These are phyloP conservation scores for Trypoxylus dichotomus DNA, from an alignment of 1,140 invertebrate genomes.

Conservation along the genomic window DNA sequence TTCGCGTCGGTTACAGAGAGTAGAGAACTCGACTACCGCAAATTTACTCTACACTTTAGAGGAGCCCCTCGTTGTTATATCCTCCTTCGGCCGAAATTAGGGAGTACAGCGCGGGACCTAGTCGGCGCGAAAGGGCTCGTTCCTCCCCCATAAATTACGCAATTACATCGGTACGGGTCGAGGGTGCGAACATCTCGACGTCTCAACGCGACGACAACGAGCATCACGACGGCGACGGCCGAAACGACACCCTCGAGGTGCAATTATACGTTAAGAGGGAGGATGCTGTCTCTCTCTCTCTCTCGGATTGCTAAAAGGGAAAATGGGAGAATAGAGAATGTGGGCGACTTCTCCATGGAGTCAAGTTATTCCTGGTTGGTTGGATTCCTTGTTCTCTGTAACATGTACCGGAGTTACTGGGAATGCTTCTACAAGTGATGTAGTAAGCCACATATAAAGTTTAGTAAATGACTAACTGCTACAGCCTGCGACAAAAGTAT, in stretches of 20 bases:
- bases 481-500: too few relatives aligned
- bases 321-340: too few relatives aligned
- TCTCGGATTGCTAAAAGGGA: too few relatives aligned
- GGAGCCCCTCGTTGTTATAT: background rate
- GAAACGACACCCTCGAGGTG: slow-evolving; percentile 48
- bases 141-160: slow-evolving; percentile 47
- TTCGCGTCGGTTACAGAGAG: background rate
- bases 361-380: too few relatives aligned
- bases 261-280: slow-evolving; percentile 40
- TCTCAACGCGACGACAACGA: slow-evolving; percentile 26
- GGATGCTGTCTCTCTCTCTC: background rate
- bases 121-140: background rate
- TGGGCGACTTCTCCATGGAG: too few relatives aligned
- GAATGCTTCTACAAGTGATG: too few relatives aligned
- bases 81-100: slow-evolving; percentile 4
- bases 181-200: slow-evolving; percentile 46
- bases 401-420: too few relatives aligned
- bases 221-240: background rate
- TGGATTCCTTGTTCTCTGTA: too few relatives aligned
- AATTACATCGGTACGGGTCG: slow-evolving; percentile 37
- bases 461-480: too few relatives aligned
- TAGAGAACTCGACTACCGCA: background rate
- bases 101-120: background rate
- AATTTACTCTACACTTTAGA: background rate
- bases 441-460: too few relatives aligned